Evolutionary conservation across 2,888 invertebrate species (phyloP).

Genomic region (Crematogaster levior): DNA sequence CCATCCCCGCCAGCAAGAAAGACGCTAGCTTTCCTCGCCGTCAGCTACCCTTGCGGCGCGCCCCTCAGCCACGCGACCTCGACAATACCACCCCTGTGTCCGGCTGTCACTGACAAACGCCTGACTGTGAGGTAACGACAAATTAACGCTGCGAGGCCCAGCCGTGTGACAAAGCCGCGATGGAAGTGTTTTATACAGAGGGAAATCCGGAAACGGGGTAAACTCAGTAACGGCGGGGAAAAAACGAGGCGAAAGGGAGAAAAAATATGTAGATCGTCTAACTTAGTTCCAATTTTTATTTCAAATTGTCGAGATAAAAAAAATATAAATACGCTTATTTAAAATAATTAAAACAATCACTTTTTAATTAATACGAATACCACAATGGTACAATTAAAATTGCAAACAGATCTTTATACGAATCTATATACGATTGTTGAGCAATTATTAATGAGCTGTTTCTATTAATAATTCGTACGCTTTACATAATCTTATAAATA

Average conservation of each 20-base stretch:
- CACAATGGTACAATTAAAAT: background rate
- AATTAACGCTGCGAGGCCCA: slow-evolving; percentile 74
- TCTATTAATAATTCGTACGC: background rate
- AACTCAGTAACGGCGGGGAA: background rate
- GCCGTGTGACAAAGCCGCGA: slow-evolving; percentile 45
- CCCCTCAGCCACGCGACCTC: slow-evolving; percentile 70
- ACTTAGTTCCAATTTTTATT: slow-evolving; percentile 10
- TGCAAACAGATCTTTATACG: background rate
- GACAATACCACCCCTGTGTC: slow-evolving; percentile 72
- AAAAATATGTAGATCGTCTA: background rate
- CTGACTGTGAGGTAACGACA: slow-evolving; percentile 71
- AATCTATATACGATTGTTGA: background rate
- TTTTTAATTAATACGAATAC: background rate
- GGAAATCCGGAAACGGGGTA: slow-evolving; percentile 32
- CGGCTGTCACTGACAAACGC: slow-evolving; percentile 76
- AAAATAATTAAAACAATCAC: background rate
- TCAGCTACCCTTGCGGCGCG: slow-evolving; percentile 36
- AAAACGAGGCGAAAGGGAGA: background rate
- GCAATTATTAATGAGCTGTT: background rate
- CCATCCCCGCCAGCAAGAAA: slow-evolving; percentile 34
- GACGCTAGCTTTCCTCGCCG: slow-evolving; percentile 33
- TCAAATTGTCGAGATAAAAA: background rate
- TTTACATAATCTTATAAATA: slow-evolving; percentile 11
- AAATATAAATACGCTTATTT: background rate
- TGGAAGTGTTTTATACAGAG: slow-evolving; percentile 41